Base-by-base conservation (phyloP, 2,888 invertebrate genomes). In the Notodonta ziczac region DNA sequence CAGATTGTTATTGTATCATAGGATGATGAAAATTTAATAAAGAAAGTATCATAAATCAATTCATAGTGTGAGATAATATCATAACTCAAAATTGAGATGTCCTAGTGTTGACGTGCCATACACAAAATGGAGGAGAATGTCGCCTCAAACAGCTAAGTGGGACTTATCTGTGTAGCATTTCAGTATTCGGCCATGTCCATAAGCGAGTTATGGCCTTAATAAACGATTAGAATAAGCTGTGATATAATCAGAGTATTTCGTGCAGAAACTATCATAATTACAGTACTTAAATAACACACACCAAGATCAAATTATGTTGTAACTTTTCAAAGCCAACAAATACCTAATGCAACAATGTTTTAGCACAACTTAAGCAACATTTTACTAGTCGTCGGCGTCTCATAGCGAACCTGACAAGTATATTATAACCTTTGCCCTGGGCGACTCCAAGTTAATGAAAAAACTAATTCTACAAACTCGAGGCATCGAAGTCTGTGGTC, bases 361-460 rank as follows among this genome's bases (percentile, higher is more conserved):
- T 4, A 50, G 4, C 32, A 35, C 35, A 52, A 54, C 52, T 60
- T 44, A 44, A 65, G 62, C 63, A 63, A 67, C 57, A 64, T 60
- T 65, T 74, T 72, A 57, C 60, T 62, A 50, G 50, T 64, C 1
- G 40, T 66, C 63, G 69, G 61, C 71, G 65, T 74, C 60, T 60
- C 56, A 56, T 32, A 68, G 64, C 56, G 59, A 67, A 71, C 65
- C 68, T 67, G 56, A 60, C 59, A 61, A 66, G 66, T 59, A 65
- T 61, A 57, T 64, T 56, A 51, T 54, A 68, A 62, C 42, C 65
- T 39, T 52, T 55, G 40, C 52, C 52, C 16, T 56, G 61, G 35
- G 44, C 63, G 67, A 59, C 67, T 65, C 57, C 14, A 58, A 42
- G 63, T 59, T 74, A 69, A 68, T 74, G 74, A 76, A 76, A 68